A percentile compares a stretch with the other conserved stretches of the same genome.
Conservation (phyloP, 1,140 invertebrate genomes). For the Melanaphis sacchari region DNA sequence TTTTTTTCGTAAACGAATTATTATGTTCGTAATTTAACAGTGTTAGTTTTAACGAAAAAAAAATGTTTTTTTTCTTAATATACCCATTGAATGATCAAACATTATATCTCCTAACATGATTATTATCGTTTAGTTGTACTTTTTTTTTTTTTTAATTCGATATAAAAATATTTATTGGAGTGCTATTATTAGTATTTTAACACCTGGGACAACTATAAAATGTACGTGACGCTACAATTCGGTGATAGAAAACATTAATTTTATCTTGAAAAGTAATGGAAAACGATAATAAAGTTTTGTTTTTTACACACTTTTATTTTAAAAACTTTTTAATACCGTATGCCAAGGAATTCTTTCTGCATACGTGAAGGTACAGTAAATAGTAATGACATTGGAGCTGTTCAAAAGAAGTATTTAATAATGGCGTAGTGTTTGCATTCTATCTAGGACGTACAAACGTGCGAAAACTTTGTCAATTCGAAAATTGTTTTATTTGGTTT, state of each 20-base stretch:
- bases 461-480: constrained; percentile 10
- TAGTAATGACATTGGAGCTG: neutral
- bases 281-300: neutral
- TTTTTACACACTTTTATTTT: neutral
- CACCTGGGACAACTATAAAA: neutral
- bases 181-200: neutral
- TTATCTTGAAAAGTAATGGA: neutral
- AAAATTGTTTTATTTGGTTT: neutral
- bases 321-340: neutral
- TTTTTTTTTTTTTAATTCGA: neutral
- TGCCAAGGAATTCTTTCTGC: neutral
- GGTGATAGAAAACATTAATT: neutral
- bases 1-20: neutral
- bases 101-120: neutral
- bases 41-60: neutral
- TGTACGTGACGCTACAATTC: neutral
- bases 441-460: neutral
- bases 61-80: neutral
- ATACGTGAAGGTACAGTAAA: neutral
- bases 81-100: neutral
- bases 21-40: neutral
- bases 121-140: neutral
- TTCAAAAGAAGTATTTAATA: constrained; percentile 15
- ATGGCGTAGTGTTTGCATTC: neutral
- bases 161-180: neutral